phyloP scores from a whole-genome alignment of 2,113 vertebrate genomes.

The Astatoreochromis straeleni region DNA sequence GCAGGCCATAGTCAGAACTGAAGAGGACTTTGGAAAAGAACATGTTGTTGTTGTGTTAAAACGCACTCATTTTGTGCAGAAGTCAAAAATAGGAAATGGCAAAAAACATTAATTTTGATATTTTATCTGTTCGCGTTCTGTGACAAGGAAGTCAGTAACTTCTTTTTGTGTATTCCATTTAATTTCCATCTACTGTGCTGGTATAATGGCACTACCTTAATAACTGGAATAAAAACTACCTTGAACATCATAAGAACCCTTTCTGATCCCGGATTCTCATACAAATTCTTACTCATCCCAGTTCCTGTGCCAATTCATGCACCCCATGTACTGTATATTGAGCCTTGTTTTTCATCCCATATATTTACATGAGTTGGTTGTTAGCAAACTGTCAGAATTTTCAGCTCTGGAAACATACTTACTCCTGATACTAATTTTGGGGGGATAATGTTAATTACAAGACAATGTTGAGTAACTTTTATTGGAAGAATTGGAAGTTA shows the following conservation, averaged over 20 bases:
- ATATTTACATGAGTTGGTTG: background rate
- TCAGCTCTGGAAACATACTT: background rate
- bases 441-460: background rate
- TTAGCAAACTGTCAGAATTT: background rate
- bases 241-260: background rate
- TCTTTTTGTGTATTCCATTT: background rate
- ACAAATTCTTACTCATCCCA: background rate
- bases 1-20: background rate
- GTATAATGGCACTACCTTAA: background rate
- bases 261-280: background rate
- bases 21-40: background rate
- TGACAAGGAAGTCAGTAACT: background rate
- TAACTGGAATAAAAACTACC: background rate
- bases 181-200: background rate
- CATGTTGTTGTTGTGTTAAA: background rate
- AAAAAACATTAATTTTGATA: background rate
- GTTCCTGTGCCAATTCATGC: background rate
- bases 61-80: background rate
- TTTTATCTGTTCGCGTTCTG: fast-evolving
- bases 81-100: background rate
- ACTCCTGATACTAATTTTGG: background rate
- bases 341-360: background rate
- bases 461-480: background rate
- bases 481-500: background rate
- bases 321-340: background rate